Evolutionary conservation across 2,888 invertebrate species (phyloP).

Genomic region (Bimastos eiseni): DNA sequence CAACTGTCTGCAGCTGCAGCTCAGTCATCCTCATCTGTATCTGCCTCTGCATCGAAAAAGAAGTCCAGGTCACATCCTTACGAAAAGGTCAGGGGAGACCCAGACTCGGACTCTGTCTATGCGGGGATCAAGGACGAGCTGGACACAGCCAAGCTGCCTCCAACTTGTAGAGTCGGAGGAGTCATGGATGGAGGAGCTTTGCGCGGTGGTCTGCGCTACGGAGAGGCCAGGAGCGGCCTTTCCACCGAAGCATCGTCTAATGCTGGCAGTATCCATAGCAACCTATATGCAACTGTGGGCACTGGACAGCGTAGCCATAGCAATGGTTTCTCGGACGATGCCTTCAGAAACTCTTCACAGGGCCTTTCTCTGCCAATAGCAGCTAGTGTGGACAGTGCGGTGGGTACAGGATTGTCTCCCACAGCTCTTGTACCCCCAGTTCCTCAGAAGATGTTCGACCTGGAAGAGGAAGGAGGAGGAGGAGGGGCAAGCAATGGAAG

Average conservation of each 20-base stretch:
- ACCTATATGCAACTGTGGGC: constrained; percentile 17
- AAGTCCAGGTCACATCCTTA: constrained; percentile 33
- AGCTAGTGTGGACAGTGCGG: not conserved
- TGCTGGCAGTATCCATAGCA: constrained; percentile 16
- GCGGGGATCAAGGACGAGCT: constrained; percentile 31
- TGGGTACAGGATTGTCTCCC: not conserved
- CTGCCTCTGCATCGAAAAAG: constrained; percentile 15
- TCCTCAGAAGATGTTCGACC: constrained; percentile 26
- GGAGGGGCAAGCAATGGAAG: not conserved
- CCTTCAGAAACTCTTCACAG: not conserved
- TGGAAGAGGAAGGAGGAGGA: constrained; percentile 21
- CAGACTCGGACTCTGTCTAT: constrained; percentile 32
- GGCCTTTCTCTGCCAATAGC: not conserved
- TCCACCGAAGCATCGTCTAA: not conserved
- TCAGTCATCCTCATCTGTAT: not conserved
- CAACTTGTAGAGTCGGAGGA: not conserved
- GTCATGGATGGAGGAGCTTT: not conserved
- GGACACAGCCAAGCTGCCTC: not conserved
- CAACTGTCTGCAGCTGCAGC: not conserved
- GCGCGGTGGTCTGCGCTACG: not conserved
- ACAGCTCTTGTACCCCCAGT: constrained; percentile 19
- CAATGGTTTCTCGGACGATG: not conserved
- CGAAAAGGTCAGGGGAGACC: constrained; percentile 35
- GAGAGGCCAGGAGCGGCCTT: not conserved
- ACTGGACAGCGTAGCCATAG: not conserved